Conservation (phyloP, 2,888 invertebrate species). For the Meteorus colon region DNA sequence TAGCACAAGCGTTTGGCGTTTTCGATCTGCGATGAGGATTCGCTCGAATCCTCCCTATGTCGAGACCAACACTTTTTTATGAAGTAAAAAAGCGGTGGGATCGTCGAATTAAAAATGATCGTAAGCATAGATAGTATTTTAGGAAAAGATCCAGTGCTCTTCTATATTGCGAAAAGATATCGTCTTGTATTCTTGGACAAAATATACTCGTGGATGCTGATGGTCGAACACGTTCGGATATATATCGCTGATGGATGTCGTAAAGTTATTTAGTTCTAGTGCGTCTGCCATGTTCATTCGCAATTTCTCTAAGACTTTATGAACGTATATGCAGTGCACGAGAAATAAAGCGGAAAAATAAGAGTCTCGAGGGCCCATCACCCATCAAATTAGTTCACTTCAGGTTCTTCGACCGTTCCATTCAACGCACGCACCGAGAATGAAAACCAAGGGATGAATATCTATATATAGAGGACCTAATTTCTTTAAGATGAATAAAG, state of each 20-base stretch:
- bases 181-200: not conserved
- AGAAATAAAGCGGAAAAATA: not conserved
- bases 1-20: constrained; percentile 35
- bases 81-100: constrained; percentile 69
- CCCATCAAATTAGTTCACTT: constrained; percentile 16
- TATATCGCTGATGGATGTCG: constrained; percentile 47
- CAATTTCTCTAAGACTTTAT: constrained; percentile 21
- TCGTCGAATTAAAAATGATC: constrained; percentile 62
- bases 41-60: constrained; percentile 40
- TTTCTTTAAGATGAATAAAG: not conserved
- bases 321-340: not conserved
- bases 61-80: constrained; percentile 66
- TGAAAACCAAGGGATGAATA: not conserved
- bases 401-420: not conserved
- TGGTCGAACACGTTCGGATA: not conserved
- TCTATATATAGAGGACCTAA: not conserved
- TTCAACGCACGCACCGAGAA: constrained; percentile 3
- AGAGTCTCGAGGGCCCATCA: not conserved
- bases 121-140: constrained; percentile 43
- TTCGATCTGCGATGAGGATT: constrained; percentile 44
- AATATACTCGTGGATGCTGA: not conserved
- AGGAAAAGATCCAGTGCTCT: constrained; percentile 48
- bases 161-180: not conserved
- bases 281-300: constrained; percentile 53
- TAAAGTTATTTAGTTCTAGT: constrained; percentile 57